These are phyloP conservation scores for Zosterops lateralis DNA, from an alignment of 2,113 vertebrate genomes.

Conservation along the genomic window DNA sequence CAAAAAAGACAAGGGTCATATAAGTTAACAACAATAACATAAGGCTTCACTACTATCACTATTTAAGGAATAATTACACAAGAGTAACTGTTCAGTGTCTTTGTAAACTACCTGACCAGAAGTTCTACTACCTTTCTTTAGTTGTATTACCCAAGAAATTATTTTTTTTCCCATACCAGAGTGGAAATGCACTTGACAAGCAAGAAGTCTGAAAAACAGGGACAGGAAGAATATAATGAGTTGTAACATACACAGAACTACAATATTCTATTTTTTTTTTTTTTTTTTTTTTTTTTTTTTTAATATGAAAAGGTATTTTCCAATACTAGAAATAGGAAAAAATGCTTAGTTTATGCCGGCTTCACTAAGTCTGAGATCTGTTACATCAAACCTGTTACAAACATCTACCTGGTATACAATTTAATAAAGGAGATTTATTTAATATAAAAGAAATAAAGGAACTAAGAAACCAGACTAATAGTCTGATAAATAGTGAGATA, in stretches of 20 bases:
- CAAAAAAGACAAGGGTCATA: not conserved
- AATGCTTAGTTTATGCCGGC: not conserved
- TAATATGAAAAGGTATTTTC: not conserved
- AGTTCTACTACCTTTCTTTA: not conserved
- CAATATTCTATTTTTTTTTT: not conserved
- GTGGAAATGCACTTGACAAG: not conserved
- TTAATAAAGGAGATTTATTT: not conserved
- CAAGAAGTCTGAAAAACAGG: not conserved
- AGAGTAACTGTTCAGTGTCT: not conserved
- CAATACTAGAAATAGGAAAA: not conserved
- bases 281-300: not conserved
- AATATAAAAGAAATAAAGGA: not conserved
- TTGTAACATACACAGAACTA: not conserved
- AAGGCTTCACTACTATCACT: not conserved
- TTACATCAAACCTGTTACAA: not conserved
- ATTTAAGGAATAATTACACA: not conserved
- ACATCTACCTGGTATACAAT: not conserved
- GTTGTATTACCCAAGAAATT: not conserved
- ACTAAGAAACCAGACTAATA: not conserved
- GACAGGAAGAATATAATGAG: not conserved
- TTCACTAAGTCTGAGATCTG: not conserved
- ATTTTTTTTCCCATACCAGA: not conserved
- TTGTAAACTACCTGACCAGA: not conserved
- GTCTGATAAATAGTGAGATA: not conserved
- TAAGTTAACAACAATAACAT: not conserved